These are phyloP conservation scores for Apostichopus californicus DNA, from an alignment of 35 echinoderm and acorn worm genomes.

Conservation along the genomic window DNA sequence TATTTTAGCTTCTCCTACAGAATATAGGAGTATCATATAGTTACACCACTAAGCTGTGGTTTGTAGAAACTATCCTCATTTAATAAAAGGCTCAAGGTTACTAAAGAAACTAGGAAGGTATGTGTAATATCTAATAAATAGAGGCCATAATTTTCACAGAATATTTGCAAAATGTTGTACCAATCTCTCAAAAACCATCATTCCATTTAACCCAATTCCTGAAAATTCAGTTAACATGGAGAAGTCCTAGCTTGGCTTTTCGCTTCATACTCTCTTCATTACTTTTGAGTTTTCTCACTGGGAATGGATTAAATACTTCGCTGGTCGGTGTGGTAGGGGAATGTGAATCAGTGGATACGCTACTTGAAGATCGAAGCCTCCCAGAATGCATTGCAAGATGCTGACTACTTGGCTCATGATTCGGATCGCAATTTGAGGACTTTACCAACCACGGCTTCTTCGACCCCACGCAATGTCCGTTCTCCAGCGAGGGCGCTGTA, in stretches of 20 bases:
- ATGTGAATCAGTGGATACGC: conserved; percentile 1
- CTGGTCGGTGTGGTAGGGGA: conserved; percentile 2
- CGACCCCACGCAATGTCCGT: conserved; percentile 10
- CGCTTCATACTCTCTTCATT: conserved; percentile 39
- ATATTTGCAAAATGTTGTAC: too few species aligned
- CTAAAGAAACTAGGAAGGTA: too few species aligned
- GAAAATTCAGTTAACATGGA: conserved; percentile 2
- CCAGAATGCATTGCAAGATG: not conserved
- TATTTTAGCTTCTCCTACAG: too few species aligned
- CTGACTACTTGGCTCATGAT: not conserved
- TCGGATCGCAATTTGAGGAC: not conserved
- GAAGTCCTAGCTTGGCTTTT: conserved; percentile 34
- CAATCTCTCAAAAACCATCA: too few species aligned
- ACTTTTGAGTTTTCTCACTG: conserved; percentile 16
- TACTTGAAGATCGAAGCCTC: conserved; percentile 6
- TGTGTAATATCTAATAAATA: too few species aligned
- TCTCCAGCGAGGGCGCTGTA: not conserved
- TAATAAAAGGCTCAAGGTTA: too few species aligned
- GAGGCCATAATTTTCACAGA: too few species aligned
- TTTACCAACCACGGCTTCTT: conserved; percentile 34
- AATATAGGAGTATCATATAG: too few species aligned
- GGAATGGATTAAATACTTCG: conserved; percentile 54
- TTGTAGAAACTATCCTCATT: too few species aligned
- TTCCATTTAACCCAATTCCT: too few species aligned
- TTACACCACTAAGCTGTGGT: too few species aligned